Conservation (phyloP, 2,113 vertebrate species). For the Probosciger aterrimus region DNA sequence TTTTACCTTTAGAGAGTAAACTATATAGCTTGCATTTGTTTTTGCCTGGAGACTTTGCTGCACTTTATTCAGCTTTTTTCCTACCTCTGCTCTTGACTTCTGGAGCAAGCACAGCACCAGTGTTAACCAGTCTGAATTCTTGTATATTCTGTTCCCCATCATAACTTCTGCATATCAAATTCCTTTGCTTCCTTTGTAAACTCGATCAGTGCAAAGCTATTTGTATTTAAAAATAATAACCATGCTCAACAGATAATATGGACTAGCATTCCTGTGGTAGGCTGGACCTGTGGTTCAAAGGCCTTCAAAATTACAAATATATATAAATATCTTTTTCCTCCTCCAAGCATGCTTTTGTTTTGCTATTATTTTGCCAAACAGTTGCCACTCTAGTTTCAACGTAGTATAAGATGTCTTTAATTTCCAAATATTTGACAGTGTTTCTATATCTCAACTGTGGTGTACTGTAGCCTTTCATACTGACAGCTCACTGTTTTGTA, state of each 20-base stretch:
- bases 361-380: background rate
- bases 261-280: background rate
- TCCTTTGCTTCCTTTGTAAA: background rate
- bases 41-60: background rate
- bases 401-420: background rate
- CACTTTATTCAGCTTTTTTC: background rate
- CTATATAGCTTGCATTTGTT: background rate
- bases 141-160: background rate
- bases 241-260: background rate
- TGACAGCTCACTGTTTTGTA: constrained; percentile 7
- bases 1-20: background rate
- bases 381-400: background rate
- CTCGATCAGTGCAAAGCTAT: background rate
- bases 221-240: background rate
- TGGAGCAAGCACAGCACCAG: background rate
- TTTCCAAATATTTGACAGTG: background rate
- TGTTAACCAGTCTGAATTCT: background rate
- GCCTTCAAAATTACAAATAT: background rate
- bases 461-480: background rate
- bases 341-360: background rate
- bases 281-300: background rate
- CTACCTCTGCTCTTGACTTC: background rate
- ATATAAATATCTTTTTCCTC: background rate
- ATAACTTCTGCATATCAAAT: background rate
- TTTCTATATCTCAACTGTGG: background rate